Evolutionary conservation across 2,113 vertebrate species (phyloP).

Genomic region (Muntiacus muntjak): DNA sequence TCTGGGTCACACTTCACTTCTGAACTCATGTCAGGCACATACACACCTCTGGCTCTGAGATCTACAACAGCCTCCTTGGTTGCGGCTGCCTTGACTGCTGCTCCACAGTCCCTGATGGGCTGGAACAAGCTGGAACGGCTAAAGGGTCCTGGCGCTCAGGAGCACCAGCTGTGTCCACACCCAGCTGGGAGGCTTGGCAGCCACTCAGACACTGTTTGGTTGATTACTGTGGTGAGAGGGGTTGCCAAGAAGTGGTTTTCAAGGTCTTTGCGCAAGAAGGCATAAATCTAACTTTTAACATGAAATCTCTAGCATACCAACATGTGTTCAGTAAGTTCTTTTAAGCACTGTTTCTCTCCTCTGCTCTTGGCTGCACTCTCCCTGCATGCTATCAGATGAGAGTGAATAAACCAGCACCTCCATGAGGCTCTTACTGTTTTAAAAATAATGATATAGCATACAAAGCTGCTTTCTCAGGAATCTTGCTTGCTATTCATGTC

Average conservation of each 20-base stretch:
- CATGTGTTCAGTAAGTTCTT: slow-evolving; percentile 40
- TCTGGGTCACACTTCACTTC: slow-evolving; percentile 62
- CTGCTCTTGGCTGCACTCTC: slow-evolving; percentile 44
- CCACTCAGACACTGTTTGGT: neutral
- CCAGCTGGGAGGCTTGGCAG: slow-evolving; percentile 37
- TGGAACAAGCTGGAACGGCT: slow-evolving; percentile 46
- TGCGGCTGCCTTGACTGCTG: neutral
- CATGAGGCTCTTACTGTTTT: neutral
- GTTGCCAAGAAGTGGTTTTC: neutral
- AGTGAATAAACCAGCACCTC: neutral
- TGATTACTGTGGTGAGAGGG: neutral
- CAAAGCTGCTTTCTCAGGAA: neutral
- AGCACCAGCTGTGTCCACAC: slow-evolving; percentile 48
- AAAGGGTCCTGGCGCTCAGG: slow-evolving; percentile 61
- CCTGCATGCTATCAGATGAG: neutral
- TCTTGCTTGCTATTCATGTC: neutral
- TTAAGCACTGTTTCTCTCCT: neutral
- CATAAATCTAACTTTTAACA: slow-evolving; percentile 51
- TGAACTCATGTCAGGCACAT: neutral
- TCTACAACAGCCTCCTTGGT: slow-evolving; percentile 13
- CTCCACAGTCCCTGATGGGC: slow-evolving; percentile 54
- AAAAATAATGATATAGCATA: neutral
- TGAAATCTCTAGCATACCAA: neutral
- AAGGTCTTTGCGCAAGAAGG: neutral
- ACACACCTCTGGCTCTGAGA: slow-evolving; percentile 26